Percentiles rank a stretch among this genome's conserved stretches.
These are phyloP conservation scores for Phocoena sinus DNA, from an alignment of 2,113 vertebrate species.

Conservation along the genomic window DNA sequence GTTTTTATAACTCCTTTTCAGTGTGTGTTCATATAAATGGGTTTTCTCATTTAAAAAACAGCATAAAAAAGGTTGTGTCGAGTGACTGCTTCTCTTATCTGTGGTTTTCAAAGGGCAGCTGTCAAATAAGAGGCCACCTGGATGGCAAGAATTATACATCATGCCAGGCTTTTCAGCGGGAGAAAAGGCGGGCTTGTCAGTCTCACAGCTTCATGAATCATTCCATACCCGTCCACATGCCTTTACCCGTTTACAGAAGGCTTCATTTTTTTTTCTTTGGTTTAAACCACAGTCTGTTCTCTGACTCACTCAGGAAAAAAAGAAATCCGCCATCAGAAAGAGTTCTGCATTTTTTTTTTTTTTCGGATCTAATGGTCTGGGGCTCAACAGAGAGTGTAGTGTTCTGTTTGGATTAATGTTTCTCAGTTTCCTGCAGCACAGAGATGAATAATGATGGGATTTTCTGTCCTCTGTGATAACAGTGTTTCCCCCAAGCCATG, in stretches of 20 bases:
- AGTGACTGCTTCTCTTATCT: background rate
- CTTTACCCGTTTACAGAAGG: background rate
- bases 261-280: background rate
- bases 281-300: conserved; percentile 23
- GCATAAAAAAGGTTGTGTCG: background rate
- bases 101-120: background rate
- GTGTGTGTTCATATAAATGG: background rate
- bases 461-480: background rate
- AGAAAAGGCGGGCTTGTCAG: background rate
- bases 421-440: background rate
- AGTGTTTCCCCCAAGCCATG: background rate
- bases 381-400: background rate
- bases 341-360: background rate
- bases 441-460: background rate
- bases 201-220: background rate
- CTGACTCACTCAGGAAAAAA: conserved; percentile 18
- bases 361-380: background rate
- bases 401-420: background rate
- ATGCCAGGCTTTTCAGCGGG: background rate
- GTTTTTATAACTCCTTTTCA: background rate
- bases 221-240: background rate
- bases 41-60: background rate
- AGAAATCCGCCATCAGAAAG: background rate
- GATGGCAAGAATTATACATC: background rate
- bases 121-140: background rate